Percentiles rank a stretch among this genome's conserved stretches.
Evolutionary conservation across 2,888 invertebrate species (phyloP).

Genomic region (Saturnia japonica): DNA sequence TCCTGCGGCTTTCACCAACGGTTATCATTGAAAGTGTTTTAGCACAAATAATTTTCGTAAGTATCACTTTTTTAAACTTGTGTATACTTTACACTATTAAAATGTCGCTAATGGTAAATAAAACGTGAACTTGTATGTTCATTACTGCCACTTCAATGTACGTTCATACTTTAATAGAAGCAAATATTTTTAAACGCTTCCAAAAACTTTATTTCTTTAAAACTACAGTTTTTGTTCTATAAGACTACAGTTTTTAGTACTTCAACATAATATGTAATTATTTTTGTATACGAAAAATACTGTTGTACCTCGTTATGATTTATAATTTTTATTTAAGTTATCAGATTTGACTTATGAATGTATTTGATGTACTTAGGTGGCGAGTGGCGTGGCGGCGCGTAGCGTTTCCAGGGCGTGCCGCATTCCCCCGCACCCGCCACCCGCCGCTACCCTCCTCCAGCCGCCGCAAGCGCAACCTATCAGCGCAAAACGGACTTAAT

Average conservation of each 20-base stretch:
- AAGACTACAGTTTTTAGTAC: not conserved
- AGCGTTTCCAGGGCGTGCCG: conserved; percentile 47
- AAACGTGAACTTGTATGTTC: conserved; percentile 53
- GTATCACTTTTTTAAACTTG: conserved; percentile 64
- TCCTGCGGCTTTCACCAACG: conserved; percentile 99
- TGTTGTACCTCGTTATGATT: not conserved
- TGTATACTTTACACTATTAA: conserved; percentile 61
- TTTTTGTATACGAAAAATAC: not conserved
- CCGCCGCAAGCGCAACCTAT: conserved; percentile 46
- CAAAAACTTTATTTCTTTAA: too few species aligned
- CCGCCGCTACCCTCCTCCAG: conserved; percentile 40
- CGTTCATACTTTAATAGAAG: conserved; percentile 50
- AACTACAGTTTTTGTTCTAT: not conserved
- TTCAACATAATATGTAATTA: not conserved
- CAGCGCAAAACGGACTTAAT: conserved; percentile 37
- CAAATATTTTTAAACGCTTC: conserved; percentile 56
- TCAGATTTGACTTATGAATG: not conserved
- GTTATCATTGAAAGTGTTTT: conserved; percentile 93
- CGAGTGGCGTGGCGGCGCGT: conserved; percentile 78
- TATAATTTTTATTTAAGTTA: conserved; percentile 24
- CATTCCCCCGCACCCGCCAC: conserved; percentile 36
- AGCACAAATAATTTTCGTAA: conserved; percentile 81
- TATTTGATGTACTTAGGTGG: conserved; percentile 59
- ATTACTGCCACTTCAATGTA: conserved; percentile 53
- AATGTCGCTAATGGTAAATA: conserved; percentile 65